These are phyloP conservation scores for Eunapius fragilis DNA, from an alignment of 37 sponge, comb jelly and placozoan genomes.

Conservation along the genomic window DNA sequence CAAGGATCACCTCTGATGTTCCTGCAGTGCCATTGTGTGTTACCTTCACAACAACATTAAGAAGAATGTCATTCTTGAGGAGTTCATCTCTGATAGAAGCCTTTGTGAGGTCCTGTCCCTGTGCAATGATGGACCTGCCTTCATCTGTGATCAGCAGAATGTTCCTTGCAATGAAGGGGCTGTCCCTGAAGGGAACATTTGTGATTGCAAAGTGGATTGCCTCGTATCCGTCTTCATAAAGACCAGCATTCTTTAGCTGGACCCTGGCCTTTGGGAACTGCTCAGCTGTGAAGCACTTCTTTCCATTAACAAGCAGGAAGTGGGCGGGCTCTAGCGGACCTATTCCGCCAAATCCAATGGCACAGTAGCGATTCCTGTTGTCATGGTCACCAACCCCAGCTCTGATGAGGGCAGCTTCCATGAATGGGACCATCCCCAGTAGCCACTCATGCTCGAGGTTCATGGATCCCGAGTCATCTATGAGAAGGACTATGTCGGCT, in stretches of 20 bases:
- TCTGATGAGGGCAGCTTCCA: conserved; percentile 27
- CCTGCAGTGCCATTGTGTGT: conserved; percentile 25
- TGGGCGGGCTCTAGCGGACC: background rate
- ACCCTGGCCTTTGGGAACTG: conserved; percentile 29
- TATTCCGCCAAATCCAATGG: conserved; percentile 32
- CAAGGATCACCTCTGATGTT: conserved; percentile 8
- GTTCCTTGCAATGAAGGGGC: conserved; percentile 40
- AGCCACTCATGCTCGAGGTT: conserved; percentile 42
- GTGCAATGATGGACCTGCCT: conserved; percentile 20
- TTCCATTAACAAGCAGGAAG: conserved; percentile 34
- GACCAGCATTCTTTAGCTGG: conserved; percentile 4
- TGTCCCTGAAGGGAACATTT: conserved; percentile 43
- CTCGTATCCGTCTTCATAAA: conserved; percentile 47
- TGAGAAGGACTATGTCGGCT: conserved; percentile 31
- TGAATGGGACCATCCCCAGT: conserved; percentile 30
- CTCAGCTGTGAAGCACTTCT: conserved; percentile 17
- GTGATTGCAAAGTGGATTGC: conserved; percentile 56
- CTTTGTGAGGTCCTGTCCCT: conserved; percentile 19
- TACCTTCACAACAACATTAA: conserved; percentile 35
- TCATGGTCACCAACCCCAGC: conserved; percentile 47
- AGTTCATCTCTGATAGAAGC: conserved; percentile 1
- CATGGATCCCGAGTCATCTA: conserved; percentile 54
- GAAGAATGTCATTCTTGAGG: conserved; percentile 1
- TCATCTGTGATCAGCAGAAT: conserved; percentile 40
- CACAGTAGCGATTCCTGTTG: conserved; percentile 35